phyloP scores from a whole-genome alignment of 2,113 vertebrate species.

The Sturnira hondurensis region DNA sequence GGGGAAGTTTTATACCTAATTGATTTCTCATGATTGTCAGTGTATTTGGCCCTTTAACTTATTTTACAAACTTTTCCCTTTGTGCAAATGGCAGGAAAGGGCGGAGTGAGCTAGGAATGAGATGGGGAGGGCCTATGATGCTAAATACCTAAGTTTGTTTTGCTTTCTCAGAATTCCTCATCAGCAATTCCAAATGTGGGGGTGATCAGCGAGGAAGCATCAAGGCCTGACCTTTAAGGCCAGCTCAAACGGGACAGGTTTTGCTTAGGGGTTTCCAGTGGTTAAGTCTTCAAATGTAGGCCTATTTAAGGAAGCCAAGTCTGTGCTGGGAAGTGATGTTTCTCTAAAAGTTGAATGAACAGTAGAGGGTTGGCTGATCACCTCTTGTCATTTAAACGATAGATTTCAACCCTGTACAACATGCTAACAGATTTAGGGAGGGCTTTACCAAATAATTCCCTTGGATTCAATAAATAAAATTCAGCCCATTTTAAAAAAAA shows the following conservation, averaged over 20 bases:
- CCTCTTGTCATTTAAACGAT: not conserved
- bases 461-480: slow-evolving; percentile 42
- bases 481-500: slow-evolving; percentile 12
- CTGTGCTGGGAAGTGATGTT: not conserved
- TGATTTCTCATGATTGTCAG: slow-evolving; percentile 49
- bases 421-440: not conserved
- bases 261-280: not conserved
- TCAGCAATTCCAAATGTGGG: not conserved
- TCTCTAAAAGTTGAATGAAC: not conserved
- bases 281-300: not conserved
- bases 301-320: not conserved
- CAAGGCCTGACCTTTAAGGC: not conserved
- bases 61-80: not conserved
- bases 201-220: not conserved
- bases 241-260: not conserved
- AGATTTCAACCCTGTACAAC: not conserved
- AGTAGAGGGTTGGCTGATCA: slow-evolving; percentile 8
- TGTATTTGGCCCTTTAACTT: not conserved
- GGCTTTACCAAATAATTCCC: slow-evolving; percentile 32
- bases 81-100: not conserved
- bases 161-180: not conserved
- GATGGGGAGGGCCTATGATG: not conserved
- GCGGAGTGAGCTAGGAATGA: not conserved
- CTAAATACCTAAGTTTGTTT: not conserved
- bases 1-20: slow-evolving; percentile 45